Conservation (phyloP, 2,888 invertebrate species). For the Rosalia funebris region DNA sequence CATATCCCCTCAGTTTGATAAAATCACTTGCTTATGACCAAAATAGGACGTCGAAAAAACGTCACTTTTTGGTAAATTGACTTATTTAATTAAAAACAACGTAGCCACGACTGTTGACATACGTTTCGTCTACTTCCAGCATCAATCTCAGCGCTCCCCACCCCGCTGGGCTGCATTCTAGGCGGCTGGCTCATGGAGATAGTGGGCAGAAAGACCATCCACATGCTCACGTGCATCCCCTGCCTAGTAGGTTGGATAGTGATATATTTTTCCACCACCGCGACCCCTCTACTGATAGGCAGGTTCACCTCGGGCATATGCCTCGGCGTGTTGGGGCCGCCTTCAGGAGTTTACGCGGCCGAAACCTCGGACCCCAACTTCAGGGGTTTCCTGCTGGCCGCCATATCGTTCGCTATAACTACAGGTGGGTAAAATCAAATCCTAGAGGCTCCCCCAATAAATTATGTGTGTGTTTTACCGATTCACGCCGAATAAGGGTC, state of each 20-base stretch:
- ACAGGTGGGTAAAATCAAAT: constrained; percentile 60
- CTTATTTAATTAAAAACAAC: too few species aligned
- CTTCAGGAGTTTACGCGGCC: constrained; percentile 46
- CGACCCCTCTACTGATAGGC: constrained; percentile 63
- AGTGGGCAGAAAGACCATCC: constrained; percentile 69
- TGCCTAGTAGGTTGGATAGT: constrained; percentile 71
- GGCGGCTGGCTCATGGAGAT: constrained; percentile 71
- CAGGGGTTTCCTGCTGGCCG: constrained; percentile 67
- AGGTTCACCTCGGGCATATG: constrained; percentile 60
- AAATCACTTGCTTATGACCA: too few species aligned
- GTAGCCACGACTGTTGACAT: too few species aligned
- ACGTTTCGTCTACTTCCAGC: constrained; percentile 67
- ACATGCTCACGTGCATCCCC: constrained; percentile 67
- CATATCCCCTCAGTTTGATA: too few species aligned
- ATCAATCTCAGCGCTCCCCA: constrained; percentile 71
- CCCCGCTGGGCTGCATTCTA: constrained; percentile 71
- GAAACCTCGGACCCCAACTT: constrained; percentile 67
- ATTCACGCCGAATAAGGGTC: too few species aligned
- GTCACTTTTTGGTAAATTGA: too few species aligned
- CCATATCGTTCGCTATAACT: constrained; percentile 72
- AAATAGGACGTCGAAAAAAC: too few species aligned
- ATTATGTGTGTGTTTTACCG: too few species aligned
- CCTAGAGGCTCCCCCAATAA: background rate
- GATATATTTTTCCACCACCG: constrained; percentile 66
- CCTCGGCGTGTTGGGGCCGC: constrained; percentile 66